Base-by-base conservation (phyloP, 2,888 invertebrate species). In the Incurvaria masculella region DNA sequence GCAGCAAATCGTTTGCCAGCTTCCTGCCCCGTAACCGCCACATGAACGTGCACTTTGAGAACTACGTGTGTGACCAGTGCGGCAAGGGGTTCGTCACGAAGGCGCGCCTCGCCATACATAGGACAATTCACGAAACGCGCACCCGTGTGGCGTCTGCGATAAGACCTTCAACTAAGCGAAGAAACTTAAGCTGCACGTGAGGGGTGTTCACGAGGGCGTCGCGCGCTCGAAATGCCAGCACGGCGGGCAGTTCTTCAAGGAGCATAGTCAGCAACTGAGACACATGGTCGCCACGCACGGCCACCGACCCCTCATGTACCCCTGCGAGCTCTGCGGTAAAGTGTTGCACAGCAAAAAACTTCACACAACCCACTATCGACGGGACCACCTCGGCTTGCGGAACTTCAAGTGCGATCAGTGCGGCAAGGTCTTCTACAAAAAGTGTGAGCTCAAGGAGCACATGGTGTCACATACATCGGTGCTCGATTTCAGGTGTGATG, bases 51-150 rank as follows among this genome's bases (percentile, higher is more conserved):
- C 74, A 74, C 53, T 75, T 75, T 21, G 72, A 73, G 0, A 68
- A 69, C 0, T 71, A 67, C 8, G 68, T 74, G 0, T 79, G 79
- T 8, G 71, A 75, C 41, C 55, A 69, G 0, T 76, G 75, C 50
- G 72, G 76, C 0, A 79, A 76, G 0, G 70, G 74, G 42, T 82
- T 80, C 45, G 69, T 79, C 10, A 75, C 79, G 45, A 68, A 70
- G 2, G 59, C 73, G 0, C 80, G 80, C 59, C 52, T 81, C 14
- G 48, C 66, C 2, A 56, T 72, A 17, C 76, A 82, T 55, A 62
- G 69, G 21, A 66, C 69, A 16, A 64, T 67, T 0, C 76, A 75
- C 33, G n/a, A 63, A 63, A 51, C 60, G 39, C 53, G 56, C 27
- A 64, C 61, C 44, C 50, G 57, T 41, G 41, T 20, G n/a, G 16